These are phyloP conservation scores for Cettia cetti DNA, from an alignment of 2,113 vertebrate genomes.

Conservation along the genomic window DNA sequence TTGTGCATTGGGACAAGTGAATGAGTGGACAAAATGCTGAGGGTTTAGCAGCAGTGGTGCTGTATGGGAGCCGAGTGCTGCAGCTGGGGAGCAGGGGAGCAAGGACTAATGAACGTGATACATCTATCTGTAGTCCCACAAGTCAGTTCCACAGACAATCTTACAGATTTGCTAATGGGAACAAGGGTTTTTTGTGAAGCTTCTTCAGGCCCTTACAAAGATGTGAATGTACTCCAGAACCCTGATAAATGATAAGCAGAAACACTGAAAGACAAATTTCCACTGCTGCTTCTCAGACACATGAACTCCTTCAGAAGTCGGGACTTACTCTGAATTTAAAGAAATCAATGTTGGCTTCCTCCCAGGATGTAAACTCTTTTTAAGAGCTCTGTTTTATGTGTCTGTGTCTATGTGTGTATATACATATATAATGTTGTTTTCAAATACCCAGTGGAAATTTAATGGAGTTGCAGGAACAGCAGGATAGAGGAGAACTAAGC, in stretches of 20 bases:
- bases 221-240: slow-evolving; percentile 36
- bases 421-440: neutral
- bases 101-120: neutral
- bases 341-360: slow-evolving; percentile 1
- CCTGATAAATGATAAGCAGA: slow-evolving; percentile 21
- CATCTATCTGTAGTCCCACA: neutral
- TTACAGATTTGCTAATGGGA: slow-evolving; percentile 38
- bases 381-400: neutral
- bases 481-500: neutral
- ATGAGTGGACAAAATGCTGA: neutral
- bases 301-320: slow-evolving; percentile 20
- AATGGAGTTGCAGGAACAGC: neutral
- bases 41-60: neutral
- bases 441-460: neutral
- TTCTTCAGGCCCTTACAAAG: neutral
- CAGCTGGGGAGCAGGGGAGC: neutral
- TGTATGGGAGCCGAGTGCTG: neutral
- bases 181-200: neutral
- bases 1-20: neutral
- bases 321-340: slow-evolving; percentile 24
- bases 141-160: slow-evolving; percentile 16
- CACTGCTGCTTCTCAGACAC: slow-evolving; percentile 31
- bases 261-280: slow-evolving; percentile 38
- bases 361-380: neutral
- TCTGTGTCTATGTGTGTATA: neutral